Evolutionary conservation across 2,797 vertebrate genomes (phyloP), one percentile per base, ranked within the genome.

Genomic region (Pempheris klunzingeri): DNA sequence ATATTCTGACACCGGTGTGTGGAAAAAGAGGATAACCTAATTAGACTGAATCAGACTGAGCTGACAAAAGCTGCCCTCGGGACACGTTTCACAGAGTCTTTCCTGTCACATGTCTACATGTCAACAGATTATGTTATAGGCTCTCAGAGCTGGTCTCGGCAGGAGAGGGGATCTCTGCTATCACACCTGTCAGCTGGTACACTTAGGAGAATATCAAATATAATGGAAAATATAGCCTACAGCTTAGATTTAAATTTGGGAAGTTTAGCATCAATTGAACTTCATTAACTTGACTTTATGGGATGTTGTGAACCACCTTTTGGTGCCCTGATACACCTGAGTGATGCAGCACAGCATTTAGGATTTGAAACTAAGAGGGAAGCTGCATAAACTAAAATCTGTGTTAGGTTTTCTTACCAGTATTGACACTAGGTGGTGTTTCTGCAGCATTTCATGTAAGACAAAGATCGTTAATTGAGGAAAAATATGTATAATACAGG

Each of bases 21-120:
- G 86, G 86, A 92, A 92, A 89, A 82, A 76, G 58, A 88, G 66
- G 70, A 88, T 86, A 58, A 82, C 28, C 81, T 90, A 92, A 94
- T 93, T 92, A 92, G 88, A 93, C 71, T 60, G 84, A 93, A 83
- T 85, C 82, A 82, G 79, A 55, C 59, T 71, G 81, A 92, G 84
- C 80, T 94, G 94, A 94, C 92, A 94, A 92, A 92, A 88, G 73
- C 67, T 91, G 2, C 86, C 94, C 94, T 44, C 53, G 8, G 93
- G 94, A 91, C 85, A 78, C 80, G 89, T 86, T 88, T 90, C 86
- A 83, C 89, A 83, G 84, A 90, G 83, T 86, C 88, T 88, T 93
- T 93, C 89, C 91, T 94, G 94, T 93, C 92, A 94, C 86, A 92
- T 85, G 88, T 87, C 92, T 81, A 87, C 81, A 83, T 91, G 90